Base-by-base conservation (phyloP, 2,797 vertebrate genomes). In the Catamblyrhynchus diadema region DNA sequence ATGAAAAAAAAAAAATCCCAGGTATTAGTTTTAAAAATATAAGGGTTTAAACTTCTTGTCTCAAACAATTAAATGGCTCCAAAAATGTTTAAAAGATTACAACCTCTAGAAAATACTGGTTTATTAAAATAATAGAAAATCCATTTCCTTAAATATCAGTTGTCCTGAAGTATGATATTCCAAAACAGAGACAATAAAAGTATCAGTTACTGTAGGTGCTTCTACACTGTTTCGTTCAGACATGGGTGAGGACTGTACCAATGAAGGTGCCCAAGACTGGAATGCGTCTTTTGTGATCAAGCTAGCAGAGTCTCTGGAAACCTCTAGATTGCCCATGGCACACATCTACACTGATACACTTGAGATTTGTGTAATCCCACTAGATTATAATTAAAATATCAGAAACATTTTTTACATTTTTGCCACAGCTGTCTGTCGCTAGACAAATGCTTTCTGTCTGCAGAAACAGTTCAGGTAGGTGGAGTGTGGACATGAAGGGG, bases 331-430 rank as follows among this genome's bases (percentile, higher is more conserved):
- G 37, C 8, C n/a, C 0, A 0, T 1, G 2, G 17, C 48, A 72
- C 11, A 48, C 17, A 54, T 27, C 14, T 61, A 32, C 14, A 35
- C 27, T 17, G 32, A 57, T 24, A 45, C 39, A 78, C 25, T 41
- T 70, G 73, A 83, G 28, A 69, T 95, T 92, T 95, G 28, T 28
- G 75, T 62, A 93, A 37, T 44, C 44, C 45, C 2, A 0, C 37
- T 65, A 81, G 70, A 37, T 19, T 51, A 37, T 18, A 30, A 51
- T 19, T 51, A 30, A 74, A 60, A 91, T 9, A 53, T 50, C 66
- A 78, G 83, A 92, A 93, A 64, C 21, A 48, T 70, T 66, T 60
- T 77, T 87, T 92, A 77, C 50, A 59, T 93, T 87, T 92, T 95
- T 92, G 67, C 24, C 33, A 53, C 66, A 95, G 78, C 54, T 62